Base-by-base conservation (phyloP, 2,888 invertebrate genomes). In the Atherix ibis region DNA sequence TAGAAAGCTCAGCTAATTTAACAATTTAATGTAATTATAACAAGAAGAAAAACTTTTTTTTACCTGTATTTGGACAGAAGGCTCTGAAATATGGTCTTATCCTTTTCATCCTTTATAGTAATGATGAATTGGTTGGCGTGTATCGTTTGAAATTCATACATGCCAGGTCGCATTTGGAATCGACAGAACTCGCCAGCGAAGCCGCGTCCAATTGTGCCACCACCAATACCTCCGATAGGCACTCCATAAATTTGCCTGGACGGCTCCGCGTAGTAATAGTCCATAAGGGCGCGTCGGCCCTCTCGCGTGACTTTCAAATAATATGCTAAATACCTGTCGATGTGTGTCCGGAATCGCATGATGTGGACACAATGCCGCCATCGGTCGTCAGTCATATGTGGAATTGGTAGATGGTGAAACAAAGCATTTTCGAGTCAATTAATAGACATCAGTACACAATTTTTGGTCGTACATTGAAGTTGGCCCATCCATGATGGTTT, bases 101-200 rank as follows among this genome's bases (percentile, higher is more conserved):
- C 70, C 35, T 70, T 66, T 15, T 61, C 66, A 62, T 81, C 71
- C 54, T 71, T 71, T 41, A 94, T 80, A 36, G 83, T 87, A 5
- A 91, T 71, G 51, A 92, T 87, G 60, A 94, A 94, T 63, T 92
- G 85, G 63, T 89, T 78, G 34, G 84, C 85, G 40, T 76, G 73
- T 10, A 87, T 72, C 5, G 76, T 76, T 46, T 80, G 69, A 58
- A 88, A 84, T 50, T 87, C 81, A 60, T 89, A 91, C 39, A 84
- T 67, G 31, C 92, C 92, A 1, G 94, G 94, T 41, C 74, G 72
- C 52, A 95, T 66, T 56, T 88, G 85, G 57, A 76, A 94, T 36
- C 92, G 72, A 56, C 91, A 89, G 62, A 94, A 94, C 61, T 91
- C 89, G 13, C 94, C 94, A 49, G 76, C 76, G 60, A 74, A 94